A percentile compares a stretch with the other conserved stretches of the same genome.
Evolutionary conservation across 2,113 vertebrate species (phyloP).

Genomic region (Saguinus imperator): DNA sequence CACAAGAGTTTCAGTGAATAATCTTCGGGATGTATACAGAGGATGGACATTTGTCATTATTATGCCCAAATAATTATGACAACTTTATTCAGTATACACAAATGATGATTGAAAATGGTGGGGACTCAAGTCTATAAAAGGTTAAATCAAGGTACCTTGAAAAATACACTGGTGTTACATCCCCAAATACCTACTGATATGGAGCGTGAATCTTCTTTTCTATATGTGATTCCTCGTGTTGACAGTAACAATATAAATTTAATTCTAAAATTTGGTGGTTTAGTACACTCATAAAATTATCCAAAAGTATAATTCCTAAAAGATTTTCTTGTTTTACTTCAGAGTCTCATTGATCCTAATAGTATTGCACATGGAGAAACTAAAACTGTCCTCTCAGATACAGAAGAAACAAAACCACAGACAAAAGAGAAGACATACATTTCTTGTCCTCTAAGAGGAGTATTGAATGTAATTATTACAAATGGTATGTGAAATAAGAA

Average conservation of each 20-base stretch:
- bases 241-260: neutral
- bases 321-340: conserved; percentile 54
- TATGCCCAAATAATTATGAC: neutral
- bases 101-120: neutral
- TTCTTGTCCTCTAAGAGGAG: conserved; percentile 52
- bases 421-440: neutral
- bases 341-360: neutral
- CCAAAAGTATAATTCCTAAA: conserved; percentile 29
- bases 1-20: conserved; percentile 9
- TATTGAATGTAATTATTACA: conserved; percentile 53
- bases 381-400: neutral
- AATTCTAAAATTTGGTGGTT: neutral
- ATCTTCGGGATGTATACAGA: neutral
- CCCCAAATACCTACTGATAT: neutral
- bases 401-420: conserved; percentile 12
- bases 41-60: neutral
- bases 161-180: neutral
- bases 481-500: conserved; percentile 65
- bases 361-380: neutral
- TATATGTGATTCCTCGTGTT: neutral
- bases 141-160: neutral
- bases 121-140: neutral
- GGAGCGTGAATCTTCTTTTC: neutral
- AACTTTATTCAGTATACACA: neutral
- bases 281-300: conserved; percentile 38